A percentile compares a stretch with the other conserved stretches of the same genome.
Conservation (phyloP, 2,113 vertebrate genomes). For the Spheniscus mendiculus region DNA sequence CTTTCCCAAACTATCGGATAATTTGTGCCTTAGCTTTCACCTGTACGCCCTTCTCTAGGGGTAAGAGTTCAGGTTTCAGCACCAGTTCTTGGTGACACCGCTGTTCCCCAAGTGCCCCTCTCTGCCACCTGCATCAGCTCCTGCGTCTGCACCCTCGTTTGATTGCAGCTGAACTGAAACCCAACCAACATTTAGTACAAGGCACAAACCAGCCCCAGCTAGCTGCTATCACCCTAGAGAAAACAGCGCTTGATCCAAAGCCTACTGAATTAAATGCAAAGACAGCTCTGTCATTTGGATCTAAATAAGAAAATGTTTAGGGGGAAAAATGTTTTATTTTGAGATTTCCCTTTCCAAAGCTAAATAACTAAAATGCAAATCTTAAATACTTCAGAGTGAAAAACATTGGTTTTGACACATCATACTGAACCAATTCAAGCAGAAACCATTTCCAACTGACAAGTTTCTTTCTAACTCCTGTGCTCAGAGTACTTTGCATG, state of each 20-base stretch:
- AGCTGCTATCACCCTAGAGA: not conserved
- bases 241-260: not conserved
- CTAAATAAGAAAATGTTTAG: not conserved
- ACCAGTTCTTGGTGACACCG: not conserved
- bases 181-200: not conserved
- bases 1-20: not conserved
- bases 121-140: not conserved
- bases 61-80: not conserved
- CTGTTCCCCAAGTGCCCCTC: rapidly evolving
- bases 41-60: not conserved
- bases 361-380: not conserved
- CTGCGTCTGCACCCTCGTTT: rapidly evolving
- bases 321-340: not conserved
- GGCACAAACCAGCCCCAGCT: not conserved
- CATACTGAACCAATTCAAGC: not conserved
- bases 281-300: not conserved
- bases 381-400: not conserved
- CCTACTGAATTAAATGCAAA: not conserved
- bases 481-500: not conserved
- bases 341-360: not conserved
- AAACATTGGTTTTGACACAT: not conserved
- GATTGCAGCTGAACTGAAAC: not conserved
- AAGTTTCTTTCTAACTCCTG: not conserved
- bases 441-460: not conserved
- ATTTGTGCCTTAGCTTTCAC: not conserved